These are phyloP conservation scores for Caenorhabditis remanei DNA, from an alignment of 1,140 invertebrate species.

Conservation along the genomic window DNA sequence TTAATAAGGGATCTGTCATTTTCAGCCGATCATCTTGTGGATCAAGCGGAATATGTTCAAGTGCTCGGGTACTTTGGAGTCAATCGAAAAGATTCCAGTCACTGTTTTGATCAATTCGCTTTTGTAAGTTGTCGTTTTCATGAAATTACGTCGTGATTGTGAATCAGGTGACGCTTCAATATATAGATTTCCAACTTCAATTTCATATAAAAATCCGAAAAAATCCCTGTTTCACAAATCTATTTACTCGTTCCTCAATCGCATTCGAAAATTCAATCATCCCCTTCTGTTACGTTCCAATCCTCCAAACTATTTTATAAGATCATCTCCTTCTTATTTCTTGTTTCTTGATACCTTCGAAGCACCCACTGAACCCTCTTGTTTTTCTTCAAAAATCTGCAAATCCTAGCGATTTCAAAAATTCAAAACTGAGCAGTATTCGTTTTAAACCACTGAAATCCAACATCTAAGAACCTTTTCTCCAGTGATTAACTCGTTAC, in stretches of 20 bases:
- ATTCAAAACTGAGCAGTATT: background rate
- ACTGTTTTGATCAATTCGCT: conserved; percentile 38
- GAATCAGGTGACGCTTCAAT: too few species aligned
- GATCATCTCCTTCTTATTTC: background rate
- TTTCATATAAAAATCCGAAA: too few species aligned
- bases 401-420: background rate
- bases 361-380: background rate
- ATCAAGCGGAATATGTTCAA: conserved; percentile 50
- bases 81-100: conserved; percentile 29
- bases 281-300: too few species aligned
- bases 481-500: background rate
- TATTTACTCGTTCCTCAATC: background rate
- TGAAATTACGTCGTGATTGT: too few species aligned
- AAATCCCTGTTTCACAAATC: background rate
- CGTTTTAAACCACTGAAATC: background rate
- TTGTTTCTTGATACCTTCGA: background rate
- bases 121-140: conserved; percentile 2
- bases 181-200: too few species aligned
- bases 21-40: conserved; percentile 47
- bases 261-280: too few species aligned
- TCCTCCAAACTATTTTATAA: too few species aligned
- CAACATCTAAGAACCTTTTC: background rate
- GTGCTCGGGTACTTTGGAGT: conserved; percentile 52
- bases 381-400: background rate
- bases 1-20: background rate